Percentiles rank a stretch among this genome's conserved stretches.
phyloP scores from a whole-genome alignment of 2,888 invertebrate species.

The Drosophila subquinaria region DNA sequence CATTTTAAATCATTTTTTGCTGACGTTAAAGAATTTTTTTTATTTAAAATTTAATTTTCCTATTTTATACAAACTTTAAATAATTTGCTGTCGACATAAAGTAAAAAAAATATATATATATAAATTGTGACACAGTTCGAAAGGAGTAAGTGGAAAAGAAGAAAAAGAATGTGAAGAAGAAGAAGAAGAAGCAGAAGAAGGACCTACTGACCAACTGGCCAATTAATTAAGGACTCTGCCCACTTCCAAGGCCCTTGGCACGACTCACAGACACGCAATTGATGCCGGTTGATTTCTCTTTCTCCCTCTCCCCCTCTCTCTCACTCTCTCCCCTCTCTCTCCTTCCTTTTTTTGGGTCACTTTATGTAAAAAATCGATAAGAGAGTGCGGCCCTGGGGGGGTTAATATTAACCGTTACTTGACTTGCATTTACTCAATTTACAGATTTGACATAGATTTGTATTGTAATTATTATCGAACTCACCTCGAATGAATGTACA shows the following conservation, averaged over 20 bases:
- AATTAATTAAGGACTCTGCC: slow-evolving; percentile 46
- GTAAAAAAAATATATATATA: neutral
- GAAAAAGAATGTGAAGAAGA: too few relatives aligned
- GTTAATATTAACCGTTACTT: slow-evolving; percentile 22
- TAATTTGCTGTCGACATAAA: neutral
- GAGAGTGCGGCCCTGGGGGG: slow-evolving; percentile 46
- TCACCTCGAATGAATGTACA: slow-evolving; percentile 93
- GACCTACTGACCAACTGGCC: slow-evolving; percentile 54
- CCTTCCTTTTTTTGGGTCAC: slow-evolving; percentile 70
- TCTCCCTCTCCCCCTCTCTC: neutral
- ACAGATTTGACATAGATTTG: neutral
- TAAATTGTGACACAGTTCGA: slow-evolving; percentile 12
- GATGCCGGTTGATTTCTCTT: slow-evolving; percentile 5
- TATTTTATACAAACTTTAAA: too few relatives aligned
- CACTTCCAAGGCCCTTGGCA: slow-evolving; percentile 13
- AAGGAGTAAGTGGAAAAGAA: neutral
- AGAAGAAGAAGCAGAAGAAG: slow-evolving; percentile 1
- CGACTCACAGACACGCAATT: slow-evolving; percentile 20
- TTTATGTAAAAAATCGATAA: slow-evolving; percentile 79
- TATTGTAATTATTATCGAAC: slow-evolving; percentile 58
- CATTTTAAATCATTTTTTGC: neutral
- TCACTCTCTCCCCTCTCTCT: neutral
- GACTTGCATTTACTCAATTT: neutral
- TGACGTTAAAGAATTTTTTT: too few relatives aligned
- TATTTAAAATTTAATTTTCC: too few relatives aligned